phyloP scores from a whole-genome alignment of 2,797 vertebrate species.

The Sebastes glaucus region DNA sequence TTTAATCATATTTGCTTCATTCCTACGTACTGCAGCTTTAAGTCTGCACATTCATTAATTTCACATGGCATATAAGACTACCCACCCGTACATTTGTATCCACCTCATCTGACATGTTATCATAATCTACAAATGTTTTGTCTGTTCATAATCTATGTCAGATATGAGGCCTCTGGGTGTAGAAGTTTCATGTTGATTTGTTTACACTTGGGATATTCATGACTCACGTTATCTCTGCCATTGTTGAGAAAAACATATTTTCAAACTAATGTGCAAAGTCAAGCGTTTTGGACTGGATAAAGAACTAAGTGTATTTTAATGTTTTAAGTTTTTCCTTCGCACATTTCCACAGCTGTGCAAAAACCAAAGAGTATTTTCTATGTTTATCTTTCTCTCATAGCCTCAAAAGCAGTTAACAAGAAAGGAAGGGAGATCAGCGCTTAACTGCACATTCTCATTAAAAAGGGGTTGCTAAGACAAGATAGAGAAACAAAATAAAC shows the following conservation, averaged over 20 bases:
- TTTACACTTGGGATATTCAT: constrained; percentile 49
- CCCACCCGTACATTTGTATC: constrained; percentile 36
- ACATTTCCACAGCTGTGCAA: constrained; percentile 40
- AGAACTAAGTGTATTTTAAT: constrained; percentile 9
- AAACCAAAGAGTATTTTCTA: constrained; percentile 59
- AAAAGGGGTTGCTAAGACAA: constrained; percentile 71
- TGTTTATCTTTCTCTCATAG: constrained; percentile 69
- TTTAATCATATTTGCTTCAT: too few species aligned
- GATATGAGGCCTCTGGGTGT: constrained; percentile 32
- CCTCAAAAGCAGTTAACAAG: constrained; percentile 57
- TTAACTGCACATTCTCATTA: constrained; percentile 74
- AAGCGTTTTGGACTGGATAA: constrained; percentile 3
- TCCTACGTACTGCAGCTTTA: too few species aligned
- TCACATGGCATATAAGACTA: constrained; percentile 1
- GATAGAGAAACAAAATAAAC: constrained; percentile 84
- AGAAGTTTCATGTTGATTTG: constrained; percentile 46
- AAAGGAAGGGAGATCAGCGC: constrained; percentile 50
- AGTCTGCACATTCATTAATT: constrained; percentile 30
- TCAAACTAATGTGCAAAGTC: background rate
- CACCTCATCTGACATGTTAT: constrained; percentile 31
- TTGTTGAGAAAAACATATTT: constrained; percentile 35
- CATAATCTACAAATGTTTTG: constrained; percentile 42
- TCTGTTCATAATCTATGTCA: constrained; percentile 33
- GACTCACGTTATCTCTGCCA: constrained; percentile 45
- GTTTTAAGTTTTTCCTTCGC: background rate